Evolutionary conservation across 2,888 invertebrate species (phyloP).

Genomic region (Sericinus montela): DNA sequence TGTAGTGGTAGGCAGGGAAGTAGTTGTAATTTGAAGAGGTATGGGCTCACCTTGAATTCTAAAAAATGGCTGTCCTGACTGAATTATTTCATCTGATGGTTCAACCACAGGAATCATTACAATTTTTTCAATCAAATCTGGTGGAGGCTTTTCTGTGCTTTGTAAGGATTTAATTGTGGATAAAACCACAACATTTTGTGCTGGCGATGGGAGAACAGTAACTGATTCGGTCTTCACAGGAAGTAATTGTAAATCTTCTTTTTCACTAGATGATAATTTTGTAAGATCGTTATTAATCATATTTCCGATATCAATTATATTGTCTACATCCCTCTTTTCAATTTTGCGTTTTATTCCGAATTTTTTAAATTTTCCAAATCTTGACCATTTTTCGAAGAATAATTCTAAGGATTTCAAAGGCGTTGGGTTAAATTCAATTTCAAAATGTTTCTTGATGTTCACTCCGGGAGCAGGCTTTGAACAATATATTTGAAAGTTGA

Average conservation of each 20-base stretch:
- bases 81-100: slow-evolving; percentile 3
- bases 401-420: slow-evolving; percentile 16
- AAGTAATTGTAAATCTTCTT: slow-evolving; percentile 7
- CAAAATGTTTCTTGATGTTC: slow-evolving; percentile 41
- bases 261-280: not conserved
- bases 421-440: slow-evolving; percentile 28
- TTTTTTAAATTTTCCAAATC: slow-evolving; percentile 16
- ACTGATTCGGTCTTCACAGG: slow-evolving; percentile 3
- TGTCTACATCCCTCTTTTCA: slow-evolving; percentile 6
- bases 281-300: not conserved
- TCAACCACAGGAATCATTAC: slow-evolving; percentile 15
- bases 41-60: slow-evolving; percentile 3
- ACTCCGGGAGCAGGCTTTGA: slow-evolving; percentile 24
- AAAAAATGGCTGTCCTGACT: slow-evolving; percentile 5
- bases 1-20: not conserved
- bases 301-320: not conserved
- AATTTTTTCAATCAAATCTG: slow-evolving; percentile 3
- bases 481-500: slow-evolving; percentile 23
- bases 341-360: slow-evolving; percentile 15
- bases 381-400: slow-evolving; percentile 14
- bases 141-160: not conserved
- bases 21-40: slow-evolving; percentile 1
- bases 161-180: slow-evolving; percentile 4
- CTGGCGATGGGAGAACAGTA: not conserved
- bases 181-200: slow-evolving; percentile 4